phyloP scores from a whole-genome alignment of 2,888 invertebrate species.

The Pedicia rivosa region DNA sequence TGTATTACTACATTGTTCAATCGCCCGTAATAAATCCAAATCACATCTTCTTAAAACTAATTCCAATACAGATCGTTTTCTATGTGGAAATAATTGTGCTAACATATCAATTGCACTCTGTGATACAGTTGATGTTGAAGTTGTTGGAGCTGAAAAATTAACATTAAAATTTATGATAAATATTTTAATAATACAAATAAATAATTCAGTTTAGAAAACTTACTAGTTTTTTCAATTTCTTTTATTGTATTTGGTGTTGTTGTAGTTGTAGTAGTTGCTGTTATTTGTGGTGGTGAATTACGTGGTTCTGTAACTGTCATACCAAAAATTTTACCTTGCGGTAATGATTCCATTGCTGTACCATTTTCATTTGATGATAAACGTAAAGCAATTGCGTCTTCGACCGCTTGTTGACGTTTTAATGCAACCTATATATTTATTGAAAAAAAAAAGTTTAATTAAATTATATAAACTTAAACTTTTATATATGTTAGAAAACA shows the following conservation, averaged over 20 bases:
- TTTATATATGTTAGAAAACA: too few species aligned
- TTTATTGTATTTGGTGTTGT: not conserved
- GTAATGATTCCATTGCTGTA: slow-evolving; percentile 51
- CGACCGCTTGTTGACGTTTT: slow-evolving; percentile 92
- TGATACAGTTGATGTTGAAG: slow-evolving; percentile 33
- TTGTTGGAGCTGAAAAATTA: slow-evolving; percentile 10
- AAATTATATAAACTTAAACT: too few species aligned
- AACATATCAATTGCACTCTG: slow-evolving; percentile 71
- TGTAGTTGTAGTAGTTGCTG: slow-evolving; percentile 7
- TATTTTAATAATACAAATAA: not conserved
- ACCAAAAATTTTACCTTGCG: slow-evolving; percentile 83
- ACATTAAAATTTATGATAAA: slow-evolving; percentile 7
- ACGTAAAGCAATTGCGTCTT: slow-evolving; percentile 89
- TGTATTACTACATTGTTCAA: slow-evolving; percentile 22
- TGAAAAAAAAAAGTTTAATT: slow-evolving; percentile 7
- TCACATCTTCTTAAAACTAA: slow-evolving; percentile 84
- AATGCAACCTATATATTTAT: slow-evolving; percentile 58
- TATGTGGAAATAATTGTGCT: slow-evolving; percentile 75
- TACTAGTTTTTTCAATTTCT: not conserved
- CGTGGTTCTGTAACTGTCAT: slow-evolving; percentile 70
- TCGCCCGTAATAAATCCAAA: slow-evolving; percentile 61
- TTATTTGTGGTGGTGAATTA: slow-evolving; percentile 30
- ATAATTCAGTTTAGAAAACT: not conserved
- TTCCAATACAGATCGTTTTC: slow-evolving; percentile 75
- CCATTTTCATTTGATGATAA: slow-evolving; percentile 75